Conservation (phyloP, 2,797 vertebrate species). For the Hippoglossus hippoglossus region DNA sequence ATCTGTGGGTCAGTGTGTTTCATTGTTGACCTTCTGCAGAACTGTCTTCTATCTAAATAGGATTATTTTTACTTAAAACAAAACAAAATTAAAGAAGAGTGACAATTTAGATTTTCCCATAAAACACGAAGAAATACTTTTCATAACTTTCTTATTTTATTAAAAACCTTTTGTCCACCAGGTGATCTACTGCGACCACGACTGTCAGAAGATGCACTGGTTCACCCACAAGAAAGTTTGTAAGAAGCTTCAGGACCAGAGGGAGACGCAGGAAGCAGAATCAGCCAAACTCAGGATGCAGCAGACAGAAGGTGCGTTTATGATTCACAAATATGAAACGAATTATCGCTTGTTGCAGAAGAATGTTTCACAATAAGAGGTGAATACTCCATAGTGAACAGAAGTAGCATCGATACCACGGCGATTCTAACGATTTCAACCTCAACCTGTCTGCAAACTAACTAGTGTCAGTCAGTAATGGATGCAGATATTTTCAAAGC, state of each 20-base stretch:
- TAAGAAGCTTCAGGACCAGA: constrained; percentile 89
- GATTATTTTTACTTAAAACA: background rate
- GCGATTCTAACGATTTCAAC: too few species aligned
- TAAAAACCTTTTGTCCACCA: constrained; percentile 55
- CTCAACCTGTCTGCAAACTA: too few species aligned
- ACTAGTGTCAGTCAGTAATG: too few species aligned
- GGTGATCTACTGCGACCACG: constrained; percentile 95
- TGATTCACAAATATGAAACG: background rate
- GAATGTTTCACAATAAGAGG: too few species aligned
- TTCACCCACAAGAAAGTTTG: constrained; percentile 97
- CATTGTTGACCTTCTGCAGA: background rate
- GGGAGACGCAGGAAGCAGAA: constrained; percentile 90
- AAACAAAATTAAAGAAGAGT: background rate
- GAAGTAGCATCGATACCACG: too few species aligned
- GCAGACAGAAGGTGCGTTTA: constrained; percentile 76
- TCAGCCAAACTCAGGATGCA: constrained; percentile 84
- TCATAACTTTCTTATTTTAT: background rate
- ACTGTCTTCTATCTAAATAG: background rate
- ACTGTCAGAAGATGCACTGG: constrained; percentile 97
- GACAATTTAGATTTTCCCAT: too few species aligned
- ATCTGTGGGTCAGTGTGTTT: too few species aligned
- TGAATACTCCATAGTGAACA: too few species aligned
- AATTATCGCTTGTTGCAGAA: too few species aligned
- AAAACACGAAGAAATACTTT: background rate
- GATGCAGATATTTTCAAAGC: too few species aligned